Conservation (phyloP, 2,113 vertebrate genomes). For the Puffinus mauretanicus region DNA sequence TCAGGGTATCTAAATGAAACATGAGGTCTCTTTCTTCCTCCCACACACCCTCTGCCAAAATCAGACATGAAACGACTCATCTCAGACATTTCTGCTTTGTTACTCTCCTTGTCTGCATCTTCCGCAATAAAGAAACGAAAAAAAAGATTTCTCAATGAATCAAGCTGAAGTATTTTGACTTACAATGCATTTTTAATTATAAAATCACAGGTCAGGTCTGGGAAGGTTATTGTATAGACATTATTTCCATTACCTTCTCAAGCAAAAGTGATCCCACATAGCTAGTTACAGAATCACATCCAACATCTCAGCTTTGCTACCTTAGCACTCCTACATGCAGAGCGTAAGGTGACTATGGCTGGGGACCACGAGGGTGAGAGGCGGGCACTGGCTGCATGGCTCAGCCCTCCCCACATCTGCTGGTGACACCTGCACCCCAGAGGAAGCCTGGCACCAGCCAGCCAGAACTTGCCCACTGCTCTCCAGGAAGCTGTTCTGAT, state of each 20-base stretch:
- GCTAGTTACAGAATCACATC: background rate
- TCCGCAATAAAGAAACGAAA: background rate
- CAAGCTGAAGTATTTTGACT: slow-evolving; percentile 34
- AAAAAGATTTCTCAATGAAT: background rate
- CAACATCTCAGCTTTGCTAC: background rate
- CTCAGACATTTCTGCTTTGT: background rate
- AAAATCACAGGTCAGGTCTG: slow-evolving; percentile 14
- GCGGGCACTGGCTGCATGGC: background rate
- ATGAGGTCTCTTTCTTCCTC: slow-evolving; percentile 49
- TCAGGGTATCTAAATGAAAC: slow-evolving; percentile 66
- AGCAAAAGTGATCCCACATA: background rate
- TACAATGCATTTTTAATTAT: background rate
- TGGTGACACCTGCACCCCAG: background rate
- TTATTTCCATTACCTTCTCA: background rate
- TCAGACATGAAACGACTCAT: background rate
- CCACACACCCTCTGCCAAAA: slow-evolving; percentile 42
- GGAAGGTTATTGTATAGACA: background rate
- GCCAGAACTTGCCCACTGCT: background rate
- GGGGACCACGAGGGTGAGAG: background rate
- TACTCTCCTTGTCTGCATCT: background rate
- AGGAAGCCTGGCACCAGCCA: background rate
- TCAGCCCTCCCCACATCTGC: background rate
- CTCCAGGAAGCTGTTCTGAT: background rate
- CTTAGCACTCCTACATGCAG: background rate
- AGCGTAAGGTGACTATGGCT: background rate